Conservation (phyloP, 2,113 vertebrate genomes). For the Sinosuthora webbiana region DNA sequence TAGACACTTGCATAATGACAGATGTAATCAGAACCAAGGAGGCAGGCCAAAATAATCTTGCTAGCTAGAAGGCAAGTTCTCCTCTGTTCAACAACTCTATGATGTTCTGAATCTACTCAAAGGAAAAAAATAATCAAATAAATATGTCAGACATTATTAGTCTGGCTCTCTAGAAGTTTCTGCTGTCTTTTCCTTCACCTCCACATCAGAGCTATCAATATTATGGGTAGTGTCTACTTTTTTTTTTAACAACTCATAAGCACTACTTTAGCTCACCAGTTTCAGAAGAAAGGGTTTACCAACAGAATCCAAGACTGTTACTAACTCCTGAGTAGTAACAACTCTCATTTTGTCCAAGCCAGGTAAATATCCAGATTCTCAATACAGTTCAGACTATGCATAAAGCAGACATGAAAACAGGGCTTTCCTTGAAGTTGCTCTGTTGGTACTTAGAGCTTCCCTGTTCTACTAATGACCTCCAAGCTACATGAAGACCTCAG, state of each 20-base stretch:
- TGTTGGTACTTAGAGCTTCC: neutral
- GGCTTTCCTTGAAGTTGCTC: neutral
- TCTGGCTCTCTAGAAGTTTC: neutral
- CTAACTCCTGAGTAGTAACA: neutral
- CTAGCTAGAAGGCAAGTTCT: conserved; percentile 75
- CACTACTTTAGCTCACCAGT: neutral
- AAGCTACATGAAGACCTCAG: neutral
- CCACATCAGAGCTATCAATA: neutral
- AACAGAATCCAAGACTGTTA: neutral
- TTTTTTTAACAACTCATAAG: neutral
- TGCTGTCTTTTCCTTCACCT: neutral
- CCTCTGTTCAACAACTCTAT: conserved; percentile 62
- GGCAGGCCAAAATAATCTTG: conserved; percentile 77
- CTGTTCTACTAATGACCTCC: neutral
- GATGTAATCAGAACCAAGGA: conserved; percentile 54
- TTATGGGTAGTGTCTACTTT: neutral
- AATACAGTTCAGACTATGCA: neutral
- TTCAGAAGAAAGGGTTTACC: neutral
- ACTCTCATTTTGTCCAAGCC: neutral
- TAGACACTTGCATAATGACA: conserved; percentile 72
- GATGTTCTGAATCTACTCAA: conserved; percentile 67
- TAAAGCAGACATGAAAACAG: neutral
- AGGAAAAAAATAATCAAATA: neutral
- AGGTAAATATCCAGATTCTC: neutral
- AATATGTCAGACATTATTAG: neutral